Base-by-base conservation (phyloP, 2,113 vertebrate genomes). In the zebrafish (Danio rerio) region DNA sequence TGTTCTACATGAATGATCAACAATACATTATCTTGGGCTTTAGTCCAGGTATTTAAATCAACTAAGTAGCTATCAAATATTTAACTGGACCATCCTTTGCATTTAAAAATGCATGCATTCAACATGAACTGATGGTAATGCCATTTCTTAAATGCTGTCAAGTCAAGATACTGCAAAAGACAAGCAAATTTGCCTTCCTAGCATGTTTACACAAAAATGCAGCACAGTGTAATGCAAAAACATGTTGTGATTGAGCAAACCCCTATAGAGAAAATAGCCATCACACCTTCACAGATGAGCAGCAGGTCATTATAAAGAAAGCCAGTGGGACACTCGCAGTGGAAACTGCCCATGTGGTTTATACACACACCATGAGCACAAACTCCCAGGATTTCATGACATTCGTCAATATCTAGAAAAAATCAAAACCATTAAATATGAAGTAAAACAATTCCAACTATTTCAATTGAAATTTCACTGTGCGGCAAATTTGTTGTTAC, bases 291-390 rank as follows among this genome's bases (percentile, higher is more conserved):
- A 75, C 95, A 96, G 88, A 95, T 88, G 75, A 96, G 87, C 49
- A 95, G 93, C 42, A 95, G 89, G 88, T 96, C 94, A 65, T 94
- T 96, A 91, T 96, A 96, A 86, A 90, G 95, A 90, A 96, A 96
- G 79, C 95, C 96, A 52, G 94, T 94, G 5, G 96, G 96, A 71
- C 95, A 96, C 82, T 96, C 95, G 47, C 95, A 96, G 81, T 93
- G 95, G 91, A 96, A 96, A 83, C 95, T 96, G 84, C 95, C 95
- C 13, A 96, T 93, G 85, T 95, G 95, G 90, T 96, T 96, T 83
- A 96, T 95, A 88, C 96, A 96, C 78, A 96, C 93, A 6, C 95
- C 95, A 6, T 94, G 96, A 76, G 94, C 92, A 88, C 95, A 96
- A 72, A 96, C 94, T 55, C 95, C 95, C 72, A 94, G 95, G 78